Evolutionary conservation across 2,797 vertebrate genomes (phyloP).

Genomic region (Lophotriccus pileatus): DNA sequence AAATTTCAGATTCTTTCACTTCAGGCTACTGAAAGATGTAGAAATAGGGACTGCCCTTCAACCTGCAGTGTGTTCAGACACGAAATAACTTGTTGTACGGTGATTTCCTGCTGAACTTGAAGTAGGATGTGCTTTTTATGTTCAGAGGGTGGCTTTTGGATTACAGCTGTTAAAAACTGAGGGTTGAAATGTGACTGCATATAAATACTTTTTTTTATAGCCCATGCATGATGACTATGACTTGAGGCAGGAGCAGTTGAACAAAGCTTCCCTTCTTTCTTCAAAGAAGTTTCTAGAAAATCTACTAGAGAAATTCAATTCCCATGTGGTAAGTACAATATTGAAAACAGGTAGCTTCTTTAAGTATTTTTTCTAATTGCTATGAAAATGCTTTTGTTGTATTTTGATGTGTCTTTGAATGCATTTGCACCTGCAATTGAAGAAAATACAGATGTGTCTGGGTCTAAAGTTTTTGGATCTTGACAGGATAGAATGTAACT

Average conservation of each 20-base stretch:
- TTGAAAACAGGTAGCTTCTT: background rate
- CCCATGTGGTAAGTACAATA: conserved; percentile 87
- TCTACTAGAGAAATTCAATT: conserved; percentile 98
- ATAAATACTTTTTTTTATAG: conserved; percentile 70
- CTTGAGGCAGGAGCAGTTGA: conserved; percentile 96
- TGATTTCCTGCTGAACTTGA: background rate
- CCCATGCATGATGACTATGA: conserved; percentile 99
- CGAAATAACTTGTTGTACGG: background rate
- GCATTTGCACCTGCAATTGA: background rate
- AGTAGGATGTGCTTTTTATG: background rate
- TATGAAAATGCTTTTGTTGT: background rate
- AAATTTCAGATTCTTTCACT: background rate
- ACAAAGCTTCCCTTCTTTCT: conserved; percentile 98
- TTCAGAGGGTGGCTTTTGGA: background rate
- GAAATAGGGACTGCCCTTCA: background rate
- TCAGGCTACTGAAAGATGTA: background rate
- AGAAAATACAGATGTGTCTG: background rate
- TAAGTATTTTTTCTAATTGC: background rate
- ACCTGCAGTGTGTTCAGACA: background rate
- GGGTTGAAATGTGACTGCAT: background rate
- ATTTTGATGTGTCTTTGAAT: background rate
- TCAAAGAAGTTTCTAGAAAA: conserved; percentile 99
- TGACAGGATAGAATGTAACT: background rate
- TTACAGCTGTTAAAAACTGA: background rate
- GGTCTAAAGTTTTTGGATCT: background rate